These are phyloP conservation scores for Rhinoptilus africanus DNA, from an alignment of 2,113 vertebrate genomes.

Conservation along the genomic window DNA sequence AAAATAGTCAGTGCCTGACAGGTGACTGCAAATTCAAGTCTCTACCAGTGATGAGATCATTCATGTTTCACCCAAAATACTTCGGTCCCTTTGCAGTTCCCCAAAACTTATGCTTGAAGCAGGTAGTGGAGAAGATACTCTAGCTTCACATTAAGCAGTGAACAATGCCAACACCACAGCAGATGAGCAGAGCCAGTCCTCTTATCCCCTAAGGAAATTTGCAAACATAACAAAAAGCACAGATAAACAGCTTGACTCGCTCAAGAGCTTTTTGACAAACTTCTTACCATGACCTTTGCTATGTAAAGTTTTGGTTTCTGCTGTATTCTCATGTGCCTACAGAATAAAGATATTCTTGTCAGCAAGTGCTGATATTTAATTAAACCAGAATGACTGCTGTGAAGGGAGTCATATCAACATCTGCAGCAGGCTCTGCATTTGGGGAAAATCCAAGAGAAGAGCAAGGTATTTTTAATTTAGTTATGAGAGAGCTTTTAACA, in stretches of 20 bases:
- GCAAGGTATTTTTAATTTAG: background rate
- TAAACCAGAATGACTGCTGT: background rate
- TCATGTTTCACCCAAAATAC: background rate
- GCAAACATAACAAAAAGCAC: background rate
- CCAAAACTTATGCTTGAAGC: background rate
- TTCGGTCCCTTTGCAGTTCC: background rate
- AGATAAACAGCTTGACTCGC: background rate
- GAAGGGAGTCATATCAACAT: background rate
- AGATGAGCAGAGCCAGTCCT: background rate
- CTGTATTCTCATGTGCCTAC: background rate
- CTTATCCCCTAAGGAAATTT: background rate
- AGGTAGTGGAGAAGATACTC: background rate
- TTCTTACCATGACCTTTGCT: background rate
- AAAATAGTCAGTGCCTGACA: background rate
- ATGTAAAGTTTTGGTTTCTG: background rate
- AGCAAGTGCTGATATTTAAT: slow-evolving; percentile 1
- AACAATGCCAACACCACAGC: background rate
- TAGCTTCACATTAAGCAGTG: background rate
- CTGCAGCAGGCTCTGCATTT: background rate
- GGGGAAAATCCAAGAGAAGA: background rate
- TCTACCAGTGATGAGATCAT: background rate
- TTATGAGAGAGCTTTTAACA: background rate
- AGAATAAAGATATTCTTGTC: background rate
- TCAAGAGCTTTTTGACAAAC: background rate
- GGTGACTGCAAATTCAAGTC: background rate